Base-by-base conservation (phyloP, 2,797 vertebrate genomes). In the Yasuhikotakia modesta region DNA sequence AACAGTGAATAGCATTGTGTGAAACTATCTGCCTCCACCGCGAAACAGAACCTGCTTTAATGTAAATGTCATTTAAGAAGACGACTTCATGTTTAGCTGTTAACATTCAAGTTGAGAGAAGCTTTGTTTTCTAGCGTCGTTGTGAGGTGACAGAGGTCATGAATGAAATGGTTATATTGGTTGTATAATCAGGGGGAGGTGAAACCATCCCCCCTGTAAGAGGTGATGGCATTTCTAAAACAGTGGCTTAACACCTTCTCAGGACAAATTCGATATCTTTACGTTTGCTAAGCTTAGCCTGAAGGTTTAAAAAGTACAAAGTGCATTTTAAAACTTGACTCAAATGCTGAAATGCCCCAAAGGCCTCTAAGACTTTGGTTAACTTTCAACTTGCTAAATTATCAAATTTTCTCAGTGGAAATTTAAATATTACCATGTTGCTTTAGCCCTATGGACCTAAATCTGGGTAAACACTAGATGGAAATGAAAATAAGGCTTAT, bases 1-100 rank as follows among this genome's bases (percentile, higher is more conserved):
- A 83, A 88, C 83, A 90, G 70, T 87, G 88, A 83, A 71, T 24
- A 48, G 43, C 85, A 87, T 88, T 91, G 88, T 90, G 71, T 69
- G 27, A 79, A n/a, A 57, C 53, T 53, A 39, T 80, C 79, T 39
- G 39, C 45, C 55, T 45, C 52, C 58, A 57, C 71, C 67, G 45
- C 35, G 61, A 50, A 61, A 64, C 77, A 71, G 27, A 73, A 76
- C 73, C 78, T 78, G 67, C 58, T 83, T 75, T 70, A 75, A 82
- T 65, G 48, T 79, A 79, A 83, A 83, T 83, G 80, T 65, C 55
- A 86, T 83, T 71, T 70, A 73, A 85, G 74, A 82, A 22, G 48
- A n/a, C 69, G 52, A 57, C 58, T 52, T 75, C 50, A 48, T 57
- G 73, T 73, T 80, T 57, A 45, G 48, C 21, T 76, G 79, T 73